Base-by-base conservation (phyloP, 1,140 invertebrate species). In the Ectropis grisescens region DNA sequence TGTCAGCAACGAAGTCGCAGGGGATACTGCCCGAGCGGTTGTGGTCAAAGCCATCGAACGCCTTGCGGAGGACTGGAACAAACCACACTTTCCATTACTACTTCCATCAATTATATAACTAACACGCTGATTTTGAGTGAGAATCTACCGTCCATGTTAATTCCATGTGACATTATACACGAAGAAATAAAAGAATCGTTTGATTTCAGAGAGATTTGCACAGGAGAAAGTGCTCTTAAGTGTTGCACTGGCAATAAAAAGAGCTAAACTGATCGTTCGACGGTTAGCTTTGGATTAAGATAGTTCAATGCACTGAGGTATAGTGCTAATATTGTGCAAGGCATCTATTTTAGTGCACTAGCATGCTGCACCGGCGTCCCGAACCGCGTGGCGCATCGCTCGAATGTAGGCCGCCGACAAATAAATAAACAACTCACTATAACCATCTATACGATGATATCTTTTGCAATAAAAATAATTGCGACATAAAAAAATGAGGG, bases 11-110 rank as follows among this genome's bases (percentile, higher is more conserved):
- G 90, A 96, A 95, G 71, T 96, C 95, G 46, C 93, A 94, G 41
- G 94, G 91, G 76, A 98, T 98, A 66, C 91, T 94, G 47, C 96
- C 96, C 46, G 91, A 94, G 75, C 94, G 94, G 64, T 96, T 93
- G 60, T 92, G 90, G 85, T 98, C 96, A 78, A 98, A 98, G 75
- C 95, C 96, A 87, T 97, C 95, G 82, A 98, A 98, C 27, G 95
- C 95, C 83, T 96, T 96, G 61, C 91, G 91, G 43, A 97, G 86
- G 52, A 96, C 94, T 94, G 74, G 8, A 84, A 84, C 55, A 71
- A 68, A 68, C 34, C 39, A 45, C 41, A 47, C 42, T 33, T 37
- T 6, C 33, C 34, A 47, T 57, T 34, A 51, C 40, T 38, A 28
- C 14, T 29, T 36, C 29, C 26, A 38, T 29, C 22, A 12, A 29